Base-by-base conservation (phyloP, 1,140 invertebrate genomes). In the Lasaia peninsularis region DNA sequence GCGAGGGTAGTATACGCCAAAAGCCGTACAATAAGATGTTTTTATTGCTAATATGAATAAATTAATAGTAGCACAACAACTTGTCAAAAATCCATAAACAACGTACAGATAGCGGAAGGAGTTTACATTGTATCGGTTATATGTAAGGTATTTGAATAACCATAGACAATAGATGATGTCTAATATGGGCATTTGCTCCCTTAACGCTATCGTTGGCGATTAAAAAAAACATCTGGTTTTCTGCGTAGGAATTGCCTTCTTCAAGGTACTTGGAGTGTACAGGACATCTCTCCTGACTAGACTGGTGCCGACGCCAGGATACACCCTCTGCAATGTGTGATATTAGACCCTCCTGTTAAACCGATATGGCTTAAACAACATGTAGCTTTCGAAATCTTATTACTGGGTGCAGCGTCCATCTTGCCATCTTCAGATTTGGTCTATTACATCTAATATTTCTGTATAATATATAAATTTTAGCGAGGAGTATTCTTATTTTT, bases 291-390 rank as follows among this genome's bases (percentile, higher is more conserved):
- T 20, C 8, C 37, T 18, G 16, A 10, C 40, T 8, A 18, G 40
- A 18, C 40, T 28, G 24, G 24, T 28, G 24, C 24, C 5, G 24
- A 7, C 8, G 8, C 24, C 24, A 28, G 18, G 62, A 66, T 67
- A 63, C 58, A 73, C 69, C 66, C 65, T 52, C 59, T 57, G 62
- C 70, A 74, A 75, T 60, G 75, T 75, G 77, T 80, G 77, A 78
- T 80, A 78, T 74, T 80, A 77, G 75, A 68, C 65, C 73, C 75
- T 74, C 68, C 68, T 63, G 55, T 20, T 48, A 35, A 57, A 62
- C 50, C 34, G 37, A 56, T 16, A 48, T 53, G 52, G 52, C 44
- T 12, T 53, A 58, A n/a, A 9, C 33, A 48, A 51, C 7, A 33
- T 35, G 10, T 20, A 52, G 11, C 31, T 56, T 55, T 18, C 1